A percentile compares a stretch with the other conserved stretches of the same genome.
Conservation (phyloP, 2,888 invertebrate genomes). For the Miltochrista miniata region DNA sequence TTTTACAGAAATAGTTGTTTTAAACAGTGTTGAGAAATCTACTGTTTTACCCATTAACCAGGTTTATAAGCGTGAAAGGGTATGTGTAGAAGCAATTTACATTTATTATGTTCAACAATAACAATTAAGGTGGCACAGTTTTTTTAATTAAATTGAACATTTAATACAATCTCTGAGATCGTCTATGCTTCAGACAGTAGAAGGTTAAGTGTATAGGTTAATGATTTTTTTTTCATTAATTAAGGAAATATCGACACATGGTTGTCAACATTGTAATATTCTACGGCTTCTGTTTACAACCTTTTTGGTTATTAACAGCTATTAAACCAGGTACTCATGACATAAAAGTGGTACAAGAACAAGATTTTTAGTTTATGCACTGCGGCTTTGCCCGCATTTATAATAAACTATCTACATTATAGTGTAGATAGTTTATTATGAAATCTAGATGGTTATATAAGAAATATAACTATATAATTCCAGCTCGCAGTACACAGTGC, state of each 20-base stretch:
- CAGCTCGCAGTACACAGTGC: too few species aligned
- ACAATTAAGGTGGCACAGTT: conserved; percentile 42
- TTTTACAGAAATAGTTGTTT: conserved; percentile 4
- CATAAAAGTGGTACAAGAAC: too few species aligned
- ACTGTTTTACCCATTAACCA: conserved; percentile 26
- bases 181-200: conserved; percentile 17
- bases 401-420: too few species aligned
- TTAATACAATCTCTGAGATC: conserved; percentile 31
- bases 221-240: neutral
- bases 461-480: too few species aligned
- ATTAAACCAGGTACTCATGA: too few species aligned
- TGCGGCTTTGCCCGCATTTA: too few species aligned
- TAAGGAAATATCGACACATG: neutral
- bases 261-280: too few species aligned
- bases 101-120: conserved; percentile 49
- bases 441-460: too few species aligned
- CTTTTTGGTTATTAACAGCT: too few species aligned
- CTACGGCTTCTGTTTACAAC: too few species aligned
- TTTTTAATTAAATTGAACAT: conserved; percentile 42
- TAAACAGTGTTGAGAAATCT: conserved; percentile 15
- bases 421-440: too few species aligned
- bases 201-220: conserved; percentile 17
- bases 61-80: conserved; percentile 52
- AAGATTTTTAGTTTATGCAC: too few species aligned
- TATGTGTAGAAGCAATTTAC: conserved; percentile 50